Evolutionary conservation across 2,888 invertebrate species (phyloP), one percentile per base, ranked within the genome.

Genomic region (Clitarchus hookeri): DNA sequence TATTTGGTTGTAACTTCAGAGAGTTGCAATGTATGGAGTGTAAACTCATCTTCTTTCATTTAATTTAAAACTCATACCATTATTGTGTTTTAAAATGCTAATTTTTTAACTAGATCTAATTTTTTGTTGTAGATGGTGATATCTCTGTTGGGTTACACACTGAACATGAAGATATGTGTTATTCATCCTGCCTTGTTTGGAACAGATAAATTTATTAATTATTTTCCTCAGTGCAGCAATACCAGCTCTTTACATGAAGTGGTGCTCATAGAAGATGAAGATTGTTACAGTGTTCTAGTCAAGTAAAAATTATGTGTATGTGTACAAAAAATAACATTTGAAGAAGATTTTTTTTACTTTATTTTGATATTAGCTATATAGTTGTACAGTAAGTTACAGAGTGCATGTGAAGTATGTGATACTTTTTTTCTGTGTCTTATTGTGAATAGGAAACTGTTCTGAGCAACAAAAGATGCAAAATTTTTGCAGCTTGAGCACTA

Each of bases 341-440:
- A 65, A 65, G n/a, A n/a, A n/a, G 65, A 65, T 65, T 16, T 65
- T 65, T 65, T 65, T 65, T 65, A 65, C 65, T 65, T 65, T 65
- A 65, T 65, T 65, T 65, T 65, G 65, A 65, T 65, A 65, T 65
- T 65, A 65, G 23, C 65, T 16, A 19, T 65, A 23, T 65, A 65
- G 23, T 16, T 23, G 16, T 65, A 23, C 23, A 65, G 16, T 9
- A 65, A 65, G 16, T 16, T 65, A 16, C 13, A 65, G 16, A 16
- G 65, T 16, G 19, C 65, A 65, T 65, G 16, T 65, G 65, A 65
- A 65, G 65, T 65, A 19, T 65, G 65, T 65, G 65, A 65, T 19
- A n/a, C 23, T 19, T 65, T 8, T 65, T 65, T 65, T 65, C 16
- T 65, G 65, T 65, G 65, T 65, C 16, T 65, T 65, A 19, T 65